Evolutionary conservation across 2,797 vertebrate species (phyloP).

Genomic region (Gymnothorax javanicus): DNA sequence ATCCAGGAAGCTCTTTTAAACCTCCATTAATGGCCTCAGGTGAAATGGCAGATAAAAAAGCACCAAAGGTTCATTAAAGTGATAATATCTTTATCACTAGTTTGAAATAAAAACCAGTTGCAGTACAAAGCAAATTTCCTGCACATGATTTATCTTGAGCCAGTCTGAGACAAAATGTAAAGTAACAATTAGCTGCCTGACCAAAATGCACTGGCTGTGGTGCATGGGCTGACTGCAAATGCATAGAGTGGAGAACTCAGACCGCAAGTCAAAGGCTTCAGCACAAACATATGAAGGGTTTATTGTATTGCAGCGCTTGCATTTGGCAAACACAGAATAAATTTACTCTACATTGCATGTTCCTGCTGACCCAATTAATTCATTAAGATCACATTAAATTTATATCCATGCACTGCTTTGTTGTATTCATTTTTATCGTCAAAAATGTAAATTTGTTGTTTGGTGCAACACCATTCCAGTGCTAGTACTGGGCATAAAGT

Average conservation of each 20-base stretch:
- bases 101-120: conserved; percentile 60
- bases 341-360: conserved; percentile 11
- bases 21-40: conserved; percentile 55
- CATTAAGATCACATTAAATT: neutral
- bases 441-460: neutral
- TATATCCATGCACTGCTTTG: neutral
- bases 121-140: conserved; percentile 60
- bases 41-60: conserved; percentile 64
- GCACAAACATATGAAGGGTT: conserved; percentile 11
- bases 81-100: conserved; percentile 70
- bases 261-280: neutral
- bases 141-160: conserved; percentile 60
- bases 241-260: neutral
- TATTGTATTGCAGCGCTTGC: conserved; percentile 17
- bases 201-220: neutral
- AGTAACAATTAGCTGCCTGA: neutral
- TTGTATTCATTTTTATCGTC: neutral
- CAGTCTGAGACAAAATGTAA: conserved; percentile 21
- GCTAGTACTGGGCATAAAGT: no score
- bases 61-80: conserved; percentile 68
- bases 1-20: conserved; percentile 58
- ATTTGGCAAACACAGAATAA: conserved; percentile 13
- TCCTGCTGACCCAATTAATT: neutral
- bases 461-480: no score
- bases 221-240: neutral